Percentiles rank a stretch among this genome's conserved stretches.
Conservation (phyloP, 2,113 vertebrate genomes). For the Speoplatyrhinus poulsoni region DNA sequence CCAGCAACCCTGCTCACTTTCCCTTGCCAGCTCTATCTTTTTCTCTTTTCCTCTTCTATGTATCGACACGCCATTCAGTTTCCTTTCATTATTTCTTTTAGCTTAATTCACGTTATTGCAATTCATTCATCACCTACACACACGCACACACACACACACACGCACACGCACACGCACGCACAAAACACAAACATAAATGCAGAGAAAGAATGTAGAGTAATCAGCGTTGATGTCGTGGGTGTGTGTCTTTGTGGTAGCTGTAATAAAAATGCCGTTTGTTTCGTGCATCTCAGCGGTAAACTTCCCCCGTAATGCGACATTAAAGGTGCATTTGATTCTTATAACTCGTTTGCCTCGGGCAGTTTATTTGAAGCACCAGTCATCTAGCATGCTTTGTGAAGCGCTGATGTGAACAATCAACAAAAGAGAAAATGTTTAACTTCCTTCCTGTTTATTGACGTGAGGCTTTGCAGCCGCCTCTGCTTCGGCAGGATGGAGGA, state of each 20-base stretch:
- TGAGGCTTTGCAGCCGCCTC: slow-evolving; percentile 34
- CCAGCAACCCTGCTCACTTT: slow-evolving; percentile 44
- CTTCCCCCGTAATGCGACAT: slow-evolving; percentile 34
- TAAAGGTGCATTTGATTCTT: slow-evolving; percentile 33
- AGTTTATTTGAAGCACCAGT: slow-evolving; percentile 39
- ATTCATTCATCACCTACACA: slow-evolving; percentile 20
- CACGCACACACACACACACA: slow-evolving; percentile 16
- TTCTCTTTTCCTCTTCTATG: slow-evolving; percentile 37
- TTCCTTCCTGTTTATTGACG: slow-evolving; percentile 39
- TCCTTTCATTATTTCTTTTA: slow-evolving; percentile 44
- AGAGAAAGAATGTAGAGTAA: slow-evolving; percentile 6
- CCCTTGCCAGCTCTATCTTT: slow-evolving; percentile 15
- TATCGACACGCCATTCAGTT: slow-evolving; percentile 4
- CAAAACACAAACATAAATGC: slow-evolving; percentile 8
- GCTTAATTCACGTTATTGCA: slow-evolving; percentile 54
- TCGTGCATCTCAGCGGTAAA: slow-evolving; percentile 38
- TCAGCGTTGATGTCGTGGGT: slow-evolving; percentile 17
- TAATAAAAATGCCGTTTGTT: slow-evolving; percentile 34
- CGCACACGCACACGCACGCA: slow-evolving; percentile 20
- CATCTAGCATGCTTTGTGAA: slow-evolving; percentile 21
- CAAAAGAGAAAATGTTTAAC: slow-evolving; percentile 28
- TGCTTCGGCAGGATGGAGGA: slow-evolving; percentile 47
- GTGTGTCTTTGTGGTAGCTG: slow-evolving; percentile 3
- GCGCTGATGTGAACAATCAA: slow-evolving; percentile 33
- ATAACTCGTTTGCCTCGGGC: slow-evolving; percentile 45